These are phyloP conservation scores for Xiphydria camelus DNA, from an alignment of 2,888 invertebrate species.

Conservation along the genomic window DNA sequence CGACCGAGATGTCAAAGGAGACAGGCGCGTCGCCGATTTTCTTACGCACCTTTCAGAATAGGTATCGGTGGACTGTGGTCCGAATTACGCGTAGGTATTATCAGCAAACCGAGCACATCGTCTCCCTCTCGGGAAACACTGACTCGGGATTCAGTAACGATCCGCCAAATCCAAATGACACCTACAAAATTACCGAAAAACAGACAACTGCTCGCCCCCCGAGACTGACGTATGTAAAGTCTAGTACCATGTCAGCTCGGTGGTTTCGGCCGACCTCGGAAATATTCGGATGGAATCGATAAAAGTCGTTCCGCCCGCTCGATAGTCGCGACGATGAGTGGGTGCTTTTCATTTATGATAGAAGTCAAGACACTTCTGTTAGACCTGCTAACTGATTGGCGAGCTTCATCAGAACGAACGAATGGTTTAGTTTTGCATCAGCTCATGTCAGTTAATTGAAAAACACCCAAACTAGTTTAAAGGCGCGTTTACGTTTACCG, in stretches of 20 bases:
- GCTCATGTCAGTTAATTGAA: too few relatives aligned
- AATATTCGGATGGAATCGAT: constrained; percentile 49
- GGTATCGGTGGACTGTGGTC: background rate
- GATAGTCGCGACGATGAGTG: too few relatives aligned
- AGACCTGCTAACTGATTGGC: too few relatives aligned
- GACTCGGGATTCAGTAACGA: background rate
- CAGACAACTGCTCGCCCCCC: constrained; percentile 31
- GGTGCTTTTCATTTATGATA: too few relatives aligned
- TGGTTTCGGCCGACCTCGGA: constrained; percentile 34
- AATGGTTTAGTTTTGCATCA: too few relatives aligned
- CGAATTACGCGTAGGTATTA: constrained; percentile 1
- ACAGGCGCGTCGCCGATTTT: too few relatives aligned
- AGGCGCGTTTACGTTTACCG: too few relatives aligned
- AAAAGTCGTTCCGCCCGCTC: constrained; percentile 19
- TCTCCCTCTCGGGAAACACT: constrained; percentile 12
- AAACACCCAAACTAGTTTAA: too few relatives aligned
- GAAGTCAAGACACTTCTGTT: too few relatives aligned
- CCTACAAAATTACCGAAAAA: constrained; percentile 6
- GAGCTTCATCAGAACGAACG: too few relatives aligned
- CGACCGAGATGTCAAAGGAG: too few relatives aligned
- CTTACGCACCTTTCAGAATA: constrained; percentile 3
- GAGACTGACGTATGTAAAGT: constrained; percentile 33
- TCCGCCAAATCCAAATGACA: background rate
- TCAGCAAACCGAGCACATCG: constrained; percentile 24
- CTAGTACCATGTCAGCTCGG: constrained; percentile 40